phyloP scores from a whole-genome alignment of 2,888 invertebrate genomes.

The Cheilosia pagana region DNA sequence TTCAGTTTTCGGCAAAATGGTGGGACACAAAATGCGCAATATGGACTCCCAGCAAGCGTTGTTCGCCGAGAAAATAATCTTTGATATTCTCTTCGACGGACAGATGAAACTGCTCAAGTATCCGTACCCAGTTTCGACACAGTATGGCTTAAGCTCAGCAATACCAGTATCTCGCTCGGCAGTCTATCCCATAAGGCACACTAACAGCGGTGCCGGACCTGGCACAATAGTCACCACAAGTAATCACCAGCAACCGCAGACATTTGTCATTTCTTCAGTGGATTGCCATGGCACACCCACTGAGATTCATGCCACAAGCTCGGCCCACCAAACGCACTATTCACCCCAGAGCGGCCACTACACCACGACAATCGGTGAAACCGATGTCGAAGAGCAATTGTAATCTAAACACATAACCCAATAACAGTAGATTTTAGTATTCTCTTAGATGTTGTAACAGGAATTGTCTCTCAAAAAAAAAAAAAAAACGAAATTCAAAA shows the following conservation, averaged over 20 bases:
- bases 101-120: slow-evolving; percentile 82
- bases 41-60: slow-evolving; percentile 82
- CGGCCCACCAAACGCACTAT: slow-evolving; percentile 66
- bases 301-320: slow-evolving; percentile 70
- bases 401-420: slow-evolving; percentile 32
- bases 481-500: background rate
- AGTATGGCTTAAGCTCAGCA: slow-evolving; percentile 48
- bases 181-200: slow-evolving; percentile 52
- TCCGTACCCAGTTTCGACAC: slow-evolving; percentile 55
- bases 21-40: slow-evolving; percentile 81
- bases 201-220: slow-evolving; percentile 1
- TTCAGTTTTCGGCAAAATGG: slow-evolving; percentile 81
- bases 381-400: slow-evolving; percentile 59
- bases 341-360: slow-evolving; percentile 59
- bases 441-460: slow-evolving; percentile 12
- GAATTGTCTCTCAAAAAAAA: slow-evolving; percentile 26
- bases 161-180: slow-evolving; percentile 61
- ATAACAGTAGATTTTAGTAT: background rate
- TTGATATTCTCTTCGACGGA: slow-evolving; percentile 82
- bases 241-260: slow-evolving; percentile 63
- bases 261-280: slow-evolving; percentile 68
- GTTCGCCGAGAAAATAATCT: slow-evolving; percentile 82
- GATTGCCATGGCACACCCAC: slow-evolving; percentile 67
- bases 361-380: slow-evolving; percentile 56
- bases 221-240: slow-evolving; percentile 58